Evolutionary conservation across 2,888 invertebrate genomes (phyloP), one percentile per base, ranked within the genome.

Genomic region (Lepidonotus clava): DNA sequence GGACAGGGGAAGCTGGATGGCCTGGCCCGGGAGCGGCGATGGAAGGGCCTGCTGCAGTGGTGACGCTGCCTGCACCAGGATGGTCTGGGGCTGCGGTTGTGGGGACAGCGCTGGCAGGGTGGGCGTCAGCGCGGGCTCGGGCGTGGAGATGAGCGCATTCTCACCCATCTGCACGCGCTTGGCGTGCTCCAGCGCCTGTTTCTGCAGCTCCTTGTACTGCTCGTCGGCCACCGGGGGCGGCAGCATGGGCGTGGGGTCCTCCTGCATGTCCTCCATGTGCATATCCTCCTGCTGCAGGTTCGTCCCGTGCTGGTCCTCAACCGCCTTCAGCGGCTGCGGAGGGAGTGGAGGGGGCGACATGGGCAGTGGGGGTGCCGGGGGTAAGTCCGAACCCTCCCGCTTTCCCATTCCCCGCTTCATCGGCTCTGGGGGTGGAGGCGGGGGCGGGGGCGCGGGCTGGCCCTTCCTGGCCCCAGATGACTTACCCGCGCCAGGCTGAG

Each of bases 161-260:
- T 56, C 83, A 21, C 24, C 18, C 38, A 91, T 88, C 95, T 97
- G 92, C 94, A 98, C 89, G 96, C 97, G 94, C 95, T 97, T 90
- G 96, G 98, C 90, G 94, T 98, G 93, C 95, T 98, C 90, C 95
- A 98, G 91, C 96, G 97, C 94, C 95, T 98, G 89, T 94, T 98
- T 86, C 96, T 92, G 92, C 32, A 93, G 89, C 53, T 90, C 91
- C 84, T 92, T 91, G 87, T 93, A 94, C 88, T 91, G 92, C 83
- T 93, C 93, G 46, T 90, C 92, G 87, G 93, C 93, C 86, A 93
- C 93, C 18, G 93, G 92, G 24, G 93, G 93, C 85, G 93, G 92
- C 40, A 90, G 88, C 86, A 90, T 90, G 34, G 90, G 90, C 36
- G 89, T 88, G 11, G 61, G 66, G 21, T 66, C 67, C 28, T 61